Percentiles rank a stretch among this genome's conserved stretches.
These are phyloP conservation scores for Autographa pulchrina DNA, from an alignment of 2,888 invertebrate species.

Conservation along the genomic window DNA sequence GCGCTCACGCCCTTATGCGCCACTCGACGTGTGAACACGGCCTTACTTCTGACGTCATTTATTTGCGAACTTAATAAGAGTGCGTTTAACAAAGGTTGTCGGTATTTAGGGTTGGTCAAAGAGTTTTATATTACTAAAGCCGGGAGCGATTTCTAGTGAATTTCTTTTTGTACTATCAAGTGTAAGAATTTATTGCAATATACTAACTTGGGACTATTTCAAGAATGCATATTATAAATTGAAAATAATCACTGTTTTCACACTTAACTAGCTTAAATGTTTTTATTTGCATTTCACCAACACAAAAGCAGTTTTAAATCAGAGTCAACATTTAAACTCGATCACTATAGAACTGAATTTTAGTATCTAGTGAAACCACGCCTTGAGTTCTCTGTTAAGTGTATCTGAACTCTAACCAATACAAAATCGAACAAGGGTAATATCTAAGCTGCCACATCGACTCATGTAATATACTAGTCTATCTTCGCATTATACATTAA, in stretches of 20 bases:
- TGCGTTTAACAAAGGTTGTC: slow-evolving; percentile 31
- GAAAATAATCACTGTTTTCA: neutral
- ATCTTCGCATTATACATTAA: slow-evolving; percentile 4
- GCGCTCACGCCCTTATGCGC: slow-evolving; percentile 37
- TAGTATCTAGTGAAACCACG: no score
- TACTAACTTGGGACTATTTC: neutral
- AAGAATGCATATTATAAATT: neutral
- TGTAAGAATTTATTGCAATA: neutral
- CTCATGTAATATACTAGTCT: neutral
- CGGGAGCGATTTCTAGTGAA: neutral
- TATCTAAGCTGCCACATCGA: neutral
- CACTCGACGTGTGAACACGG: slow-evolving; percentile 35
- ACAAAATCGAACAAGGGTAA: neutral
- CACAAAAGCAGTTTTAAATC: no score
- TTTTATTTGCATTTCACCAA: no score
- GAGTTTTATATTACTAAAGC: neutral
- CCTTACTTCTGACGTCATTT: slow-evolving; percentile 36
- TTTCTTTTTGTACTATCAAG: neutral
- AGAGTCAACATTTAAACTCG: no score
- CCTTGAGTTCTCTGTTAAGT: no score
- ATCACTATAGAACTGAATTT: no score
- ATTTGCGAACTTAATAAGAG: slow-evolving; percentile 32
- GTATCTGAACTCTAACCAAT: neutral
- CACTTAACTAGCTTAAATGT: no score
- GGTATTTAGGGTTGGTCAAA: slow-evolving; percentile 1